Evolutionary conservation across 2,888 invertebrate genomes (phyloP).

Genomic region (Trichopoda pennipes): DNA sequence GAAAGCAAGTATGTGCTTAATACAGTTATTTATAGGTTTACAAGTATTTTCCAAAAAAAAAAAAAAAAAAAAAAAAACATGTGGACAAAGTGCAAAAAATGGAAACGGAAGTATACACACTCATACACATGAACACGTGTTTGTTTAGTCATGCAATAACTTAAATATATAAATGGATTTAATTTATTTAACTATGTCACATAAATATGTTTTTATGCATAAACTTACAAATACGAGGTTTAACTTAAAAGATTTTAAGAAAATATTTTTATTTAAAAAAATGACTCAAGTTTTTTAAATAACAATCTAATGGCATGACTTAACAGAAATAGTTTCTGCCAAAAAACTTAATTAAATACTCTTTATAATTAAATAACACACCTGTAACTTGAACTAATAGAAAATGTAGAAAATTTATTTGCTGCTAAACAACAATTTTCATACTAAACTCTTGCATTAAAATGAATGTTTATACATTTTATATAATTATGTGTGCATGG

Average conservation of each 20-base stretch:
- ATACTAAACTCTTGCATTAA: not conserved
- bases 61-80: too few relatives aligned
- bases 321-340: too few relatives aligned
- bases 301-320: too few relatives aligned
- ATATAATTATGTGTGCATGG: not conserved
- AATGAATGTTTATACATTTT: conserved; percentile 6
- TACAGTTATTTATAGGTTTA: conserved; percentile 1
- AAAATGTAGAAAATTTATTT: not conserved
- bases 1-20: not conserved
- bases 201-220: not conserved
- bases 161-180: not conserved
- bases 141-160: conserved; percentile 25
- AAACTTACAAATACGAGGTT: not conserved
- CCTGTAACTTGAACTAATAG: too few relatives aligned
- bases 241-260: not conserved
- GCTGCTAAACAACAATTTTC: not conserved
- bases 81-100: conserved; percentile 49
- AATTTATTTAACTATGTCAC: too few relatives aligned
- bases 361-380: too few relatives aligned
- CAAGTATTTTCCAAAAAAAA: conserved; percentile 28
- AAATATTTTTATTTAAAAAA: not conserved
- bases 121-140: conserved; percentile 23
- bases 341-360: too few relatives aligned
- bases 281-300: not conserved
- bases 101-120: conserved; percentile 47